Evolutionary conservation across 2,113 vertebrate species (phyloP), one percentile per base, ranked within the genome.

Genomic region (Gasterosteus aculeatus): DNA sequence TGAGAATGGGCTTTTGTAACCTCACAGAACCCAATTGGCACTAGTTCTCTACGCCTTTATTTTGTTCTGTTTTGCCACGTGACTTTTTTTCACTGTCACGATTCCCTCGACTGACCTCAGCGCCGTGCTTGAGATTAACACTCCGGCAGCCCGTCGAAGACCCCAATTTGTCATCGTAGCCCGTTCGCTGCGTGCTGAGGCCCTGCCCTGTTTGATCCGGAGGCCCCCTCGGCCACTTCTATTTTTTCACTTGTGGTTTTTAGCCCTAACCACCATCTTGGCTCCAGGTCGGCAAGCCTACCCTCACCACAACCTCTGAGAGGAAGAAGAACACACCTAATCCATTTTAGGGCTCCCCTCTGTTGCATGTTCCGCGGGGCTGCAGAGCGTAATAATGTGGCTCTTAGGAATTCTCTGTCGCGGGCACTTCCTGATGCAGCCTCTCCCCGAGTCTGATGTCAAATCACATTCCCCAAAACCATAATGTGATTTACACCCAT

Each of bases 181-280:
- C 49, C 85, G 91, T 88, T 54, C 88, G 82, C 88, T 91, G 78
- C 86, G 87, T 72, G 72, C 62, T 15, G 61, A 81, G 75, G 85
- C 81, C 78, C 83, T 10, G 72, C 85, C 85, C 71, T 47, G 70
- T 90, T 89, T 92, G 85, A 88, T 92, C 80, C 75, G 12, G 22
- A 72, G 84, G 86, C 73, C 80, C 72, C 80, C 72, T n/a, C 4
- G 29, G 58, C 83, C 7, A 76, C 77, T 87, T 89, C 85, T 89
- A 89, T 89, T 92, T 89, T 91, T 89, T 91, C 85, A 86, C 63
- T 69, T 80, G 86, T 69, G 91, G 89, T 87, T 89, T 56, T 86
- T 77, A 57, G 26, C 82, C 49, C 77, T 64, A 64, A 89, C 92
- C 89, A 41, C 83, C 68, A 58, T 84, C 58, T 92, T 91, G 91